A percentile compares a stretch with the other conserved stretches of the same genome.
Conservation (phyloP, 53 echinoderm and acorn worm species). For the Astropecten irregularis region DNA sequence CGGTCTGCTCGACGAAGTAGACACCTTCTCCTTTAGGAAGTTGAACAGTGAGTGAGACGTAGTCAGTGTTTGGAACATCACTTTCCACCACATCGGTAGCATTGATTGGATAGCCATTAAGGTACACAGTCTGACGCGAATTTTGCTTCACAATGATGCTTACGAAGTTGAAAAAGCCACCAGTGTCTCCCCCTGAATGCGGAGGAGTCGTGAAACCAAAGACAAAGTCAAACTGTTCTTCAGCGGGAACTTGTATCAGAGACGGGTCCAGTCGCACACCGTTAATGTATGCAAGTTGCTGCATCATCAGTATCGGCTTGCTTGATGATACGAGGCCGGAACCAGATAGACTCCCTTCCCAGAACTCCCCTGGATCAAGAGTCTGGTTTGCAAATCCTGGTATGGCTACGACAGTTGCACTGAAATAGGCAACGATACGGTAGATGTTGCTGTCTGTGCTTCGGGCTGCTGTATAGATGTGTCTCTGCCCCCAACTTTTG, state of each 20-base stretch:
- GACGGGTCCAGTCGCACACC: slow-evolving; percentile 56
- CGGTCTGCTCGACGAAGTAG: slow-evolving; percentile 64
- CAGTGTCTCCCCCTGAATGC: slow-evolving; percentile 52
- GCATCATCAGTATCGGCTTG: slow-evolving; percentile 59
- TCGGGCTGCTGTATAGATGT: slow-evolving; percentile 56
- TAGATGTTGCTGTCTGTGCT: slow-evolving; percentile 35
- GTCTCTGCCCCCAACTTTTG: slow-evolving; percentile 65
- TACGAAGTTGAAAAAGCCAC: slow-evolving; percentile 65
- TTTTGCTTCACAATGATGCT: slow-evolving; percentile 58
- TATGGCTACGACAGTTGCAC: slow-evolving; percentile 42
- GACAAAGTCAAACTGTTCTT: slow-evolving; percentile 61
- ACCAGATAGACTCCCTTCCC: slow-evolving; percentile 45
- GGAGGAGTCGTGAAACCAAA: slow-evolving; percentile 75
- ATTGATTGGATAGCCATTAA: slow-evolving; percentile 53
- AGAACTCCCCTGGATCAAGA: slow-evolving; percentile 53
- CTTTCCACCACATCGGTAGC: background rate
- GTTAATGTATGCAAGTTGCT: slow-evolving; percentile 42
- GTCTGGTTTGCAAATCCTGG: slow-evolving; percentile 3
- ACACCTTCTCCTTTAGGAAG: slow-evolving; percentile 74
- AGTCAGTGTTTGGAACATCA: slow-evolving; percentile 35
- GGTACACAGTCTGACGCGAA: slow-evolving; percentile 21
- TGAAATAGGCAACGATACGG: slow-evolving; percentile 48
- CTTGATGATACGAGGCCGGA: slow-evolving; percentile 61
- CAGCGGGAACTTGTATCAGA: slow-evolving; percentile 69
- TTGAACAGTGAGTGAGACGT: slow-evolving; percentile 42